phyloP scores from a whole-genome alignment of 2,797 vertebrate genomes.

The Anguilla marmorata region DNA sequence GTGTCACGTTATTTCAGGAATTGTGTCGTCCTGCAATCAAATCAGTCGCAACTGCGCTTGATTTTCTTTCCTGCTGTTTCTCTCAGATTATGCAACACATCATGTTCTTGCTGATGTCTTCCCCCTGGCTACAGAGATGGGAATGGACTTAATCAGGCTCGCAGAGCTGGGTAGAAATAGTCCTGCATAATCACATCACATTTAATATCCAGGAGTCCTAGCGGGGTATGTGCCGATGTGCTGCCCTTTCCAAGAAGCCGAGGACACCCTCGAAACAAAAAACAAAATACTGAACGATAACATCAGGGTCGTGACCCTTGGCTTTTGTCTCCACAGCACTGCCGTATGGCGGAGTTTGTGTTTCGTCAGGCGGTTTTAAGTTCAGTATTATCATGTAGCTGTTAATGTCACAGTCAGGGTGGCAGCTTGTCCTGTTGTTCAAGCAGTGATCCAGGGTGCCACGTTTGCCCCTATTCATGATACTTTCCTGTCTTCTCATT shows the following conservation, averaged over 20 bases:
- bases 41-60: slow-evolving; percentile 58
- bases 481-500: slow-evolving; percentile 32
- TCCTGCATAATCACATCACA: slow-evolving; percentile 62
- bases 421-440: slow-evolving; percentile 60
- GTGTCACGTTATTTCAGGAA: slow-evolving; percentile 6
- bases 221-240: neutral
- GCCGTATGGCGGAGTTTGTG: slow-evolving; percentile 34
- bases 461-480: slow-evolving; percentile 56
- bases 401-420: slow-evolving; percentile 62
- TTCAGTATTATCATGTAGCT: slow-evolving; percentile 60
- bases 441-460: slow-evolving; percentile 52
- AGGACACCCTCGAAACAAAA: neutral
- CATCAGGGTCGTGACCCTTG: neutral
- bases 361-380: slow-evolving; percentile 33
- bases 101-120: slow-evolving; percentile 52
- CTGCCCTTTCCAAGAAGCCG: neutral
- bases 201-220: slow-evolving; percentile 46
- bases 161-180: slow-evolving; percentile 48
- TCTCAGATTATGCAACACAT: slow-evolving; percentile 65
- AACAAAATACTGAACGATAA: neutral
- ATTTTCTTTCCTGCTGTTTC: slow-evolving; percentile 34
- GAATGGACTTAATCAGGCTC: slow-evolving; percentile 50
- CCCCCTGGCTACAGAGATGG: slow-evolving; percentile 59
- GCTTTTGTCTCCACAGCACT: neutral
- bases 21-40: slow-evolving; percentile 52